Conservation (phyloP, 2,113 vertebrate species). For the Erythrocercus mccallii region DNA sequence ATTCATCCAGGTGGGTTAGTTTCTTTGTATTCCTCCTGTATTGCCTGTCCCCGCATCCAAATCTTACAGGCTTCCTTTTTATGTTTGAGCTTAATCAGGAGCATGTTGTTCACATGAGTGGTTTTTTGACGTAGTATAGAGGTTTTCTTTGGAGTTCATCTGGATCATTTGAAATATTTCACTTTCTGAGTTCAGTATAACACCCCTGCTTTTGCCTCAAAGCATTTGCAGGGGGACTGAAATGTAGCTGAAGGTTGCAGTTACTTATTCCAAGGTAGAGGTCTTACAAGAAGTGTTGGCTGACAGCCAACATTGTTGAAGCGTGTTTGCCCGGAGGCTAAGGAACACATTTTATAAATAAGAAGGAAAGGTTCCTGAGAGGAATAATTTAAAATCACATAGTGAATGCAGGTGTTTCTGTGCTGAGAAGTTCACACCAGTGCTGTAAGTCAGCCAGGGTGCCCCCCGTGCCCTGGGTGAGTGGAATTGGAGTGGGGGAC, state of each 20-base stretch:
- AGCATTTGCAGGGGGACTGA: background rate
- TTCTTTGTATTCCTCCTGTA: background rate
- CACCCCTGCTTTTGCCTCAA: background rate
- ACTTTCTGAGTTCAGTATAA: background rate
- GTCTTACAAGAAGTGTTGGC: background rate
- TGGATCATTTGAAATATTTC: background rate
- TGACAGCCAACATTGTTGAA: background rate
- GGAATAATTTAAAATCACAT: background rate
- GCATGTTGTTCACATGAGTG: background rate
- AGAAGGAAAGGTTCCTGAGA: background rate
- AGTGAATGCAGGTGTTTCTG: background rate
- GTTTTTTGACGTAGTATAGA: background rate
- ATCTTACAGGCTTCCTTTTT: background rate
- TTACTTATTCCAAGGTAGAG: background rate
- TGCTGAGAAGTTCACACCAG: background rate
- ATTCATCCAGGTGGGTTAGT: background rate
- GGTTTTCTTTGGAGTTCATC: background rate
- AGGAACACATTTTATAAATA: background rate
- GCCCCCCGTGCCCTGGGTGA: background rate
- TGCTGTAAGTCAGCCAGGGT: background rate
- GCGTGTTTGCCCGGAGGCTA: background rate
- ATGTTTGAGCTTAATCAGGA: background rate
- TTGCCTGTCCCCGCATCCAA: accelerated
- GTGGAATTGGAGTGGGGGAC: accelerated
- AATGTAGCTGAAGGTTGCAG: background rate